These are phyloP conservation scores for Bhutanitis thaidina DNA, from an alignment of 2,888 invertebrate genomes.

Conservation along the genomic window DNA sequence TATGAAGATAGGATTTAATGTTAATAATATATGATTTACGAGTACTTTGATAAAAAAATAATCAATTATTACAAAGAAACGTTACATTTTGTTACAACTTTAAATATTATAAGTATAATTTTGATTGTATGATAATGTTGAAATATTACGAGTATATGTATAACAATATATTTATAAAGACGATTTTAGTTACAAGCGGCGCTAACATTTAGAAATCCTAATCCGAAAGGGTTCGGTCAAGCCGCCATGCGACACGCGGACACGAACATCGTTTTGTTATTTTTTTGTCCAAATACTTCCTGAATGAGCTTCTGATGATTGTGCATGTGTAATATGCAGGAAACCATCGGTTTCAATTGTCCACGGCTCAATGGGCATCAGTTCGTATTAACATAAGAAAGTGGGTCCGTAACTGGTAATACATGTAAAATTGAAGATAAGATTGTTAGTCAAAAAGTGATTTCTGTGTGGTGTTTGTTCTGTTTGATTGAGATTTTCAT, in stretches of 20 bases:
- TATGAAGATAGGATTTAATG: too few species aligned
- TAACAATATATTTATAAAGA: too few species aligned
- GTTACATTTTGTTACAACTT: too few species aligned
- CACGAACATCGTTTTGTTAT: conserved; percentile 29
- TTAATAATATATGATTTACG: too few species aligned
- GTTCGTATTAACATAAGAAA: conserved; percentile 42
- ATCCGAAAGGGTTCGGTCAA: conserved; percentile 57
- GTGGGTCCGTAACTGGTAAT: conserved; percentile 22
- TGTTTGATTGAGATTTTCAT: too few species aligned
- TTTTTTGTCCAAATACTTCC: conserved; percentile 44
- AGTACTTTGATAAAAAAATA: too few species aligned
- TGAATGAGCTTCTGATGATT: conserved; percentile 54
- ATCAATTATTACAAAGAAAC: too few species aligned
- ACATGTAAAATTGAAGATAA: conserved; percentile 5
- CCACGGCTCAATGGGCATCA: conserved; percentile 48
- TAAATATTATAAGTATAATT: too few species aligned
- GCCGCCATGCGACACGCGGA: conserved; percentile 40
- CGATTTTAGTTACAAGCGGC: conserved; percentile 41
- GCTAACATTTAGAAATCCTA: conserved; percentile 58
- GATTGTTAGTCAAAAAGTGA: neutral
- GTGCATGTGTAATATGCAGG: conserved; percentile 59
- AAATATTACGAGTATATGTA: too few species aligned
- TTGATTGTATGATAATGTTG: too few species aligned
- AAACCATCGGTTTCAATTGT: conserved; percentile 66
- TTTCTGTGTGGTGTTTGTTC: neutral